These are phyloP conservation scores for Homalodisca vitripennis DNA, from an alignment of 1,140 invertebrate species.

Conservation along the genomic window DNA sequence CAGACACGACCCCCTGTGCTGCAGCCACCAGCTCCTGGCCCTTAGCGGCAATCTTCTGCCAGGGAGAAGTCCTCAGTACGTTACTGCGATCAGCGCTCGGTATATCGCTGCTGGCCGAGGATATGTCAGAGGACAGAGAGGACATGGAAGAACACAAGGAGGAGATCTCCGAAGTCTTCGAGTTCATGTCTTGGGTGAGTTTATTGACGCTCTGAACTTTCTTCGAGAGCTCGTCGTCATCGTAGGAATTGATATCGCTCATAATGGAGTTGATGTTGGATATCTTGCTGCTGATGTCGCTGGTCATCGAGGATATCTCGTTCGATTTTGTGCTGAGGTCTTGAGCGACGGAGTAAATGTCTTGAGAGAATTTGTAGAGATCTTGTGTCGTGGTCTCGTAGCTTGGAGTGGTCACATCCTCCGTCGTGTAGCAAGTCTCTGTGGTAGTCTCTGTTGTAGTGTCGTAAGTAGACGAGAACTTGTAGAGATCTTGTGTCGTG, in stretches of 20 bases:
- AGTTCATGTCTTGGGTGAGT: constrained; percentile 16
- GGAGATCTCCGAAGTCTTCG: constrained; percentile 4
- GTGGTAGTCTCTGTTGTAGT: background rate
- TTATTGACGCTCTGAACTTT: constrained; percentile 4
- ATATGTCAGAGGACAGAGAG: background rate
- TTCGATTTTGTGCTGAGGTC: constrained; percentile 4
- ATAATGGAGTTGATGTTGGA: constrained; percentile 9
- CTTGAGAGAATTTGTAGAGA: constrained; percentile 8
- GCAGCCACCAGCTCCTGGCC: background rate
- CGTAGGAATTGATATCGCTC: background rate
- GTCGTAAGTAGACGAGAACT: background rate
- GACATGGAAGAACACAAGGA: constrained; percentile 1
- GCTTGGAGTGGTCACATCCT: background rate
- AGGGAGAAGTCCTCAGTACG: background rate
- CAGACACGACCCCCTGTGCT: background rate
- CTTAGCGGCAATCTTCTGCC: constrained; percentile 8
- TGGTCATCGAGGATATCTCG: constrained; percentile 11
- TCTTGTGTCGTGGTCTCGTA: constrained; percentile 1
- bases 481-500: background rate
- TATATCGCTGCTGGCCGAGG: constrained; percentile 11
- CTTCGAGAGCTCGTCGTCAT: constrained; percentile 17
- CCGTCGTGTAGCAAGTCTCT: background rate
- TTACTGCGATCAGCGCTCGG: background rate
- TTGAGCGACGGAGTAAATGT: constrained; percentile 7
- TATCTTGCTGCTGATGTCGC: background rate